These are phyloP conservation scores for Sarcophilus harrisii DNA, from an alignment of 2,797 vertebrate genomes.

Conservation along the genomic window DNA sequence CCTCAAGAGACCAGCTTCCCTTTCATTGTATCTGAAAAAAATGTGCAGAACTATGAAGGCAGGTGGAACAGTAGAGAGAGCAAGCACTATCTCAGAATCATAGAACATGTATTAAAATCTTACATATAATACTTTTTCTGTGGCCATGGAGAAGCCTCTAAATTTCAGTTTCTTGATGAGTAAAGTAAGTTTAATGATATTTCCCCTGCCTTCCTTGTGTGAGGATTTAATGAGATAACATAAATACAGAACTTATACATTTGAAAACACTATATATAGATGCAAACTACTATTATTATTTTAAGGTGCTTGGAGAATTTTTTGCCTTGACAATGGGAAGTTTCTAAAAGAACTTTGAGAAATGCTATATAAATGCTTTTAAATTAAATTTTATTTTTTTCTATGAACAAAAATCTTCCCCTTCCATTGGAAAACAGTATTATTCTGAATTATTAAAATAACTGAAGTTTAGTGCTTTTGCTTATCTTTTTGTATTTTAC, in stretches of 20 bases:
- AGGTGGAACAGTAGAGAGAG: neutral
- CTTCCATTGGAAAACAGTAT: neutral
- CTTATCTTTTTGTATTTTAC: slow-evolving; percentile 16
- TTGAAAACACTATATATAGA: neutral
- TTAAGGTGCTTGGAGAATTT: neutral
- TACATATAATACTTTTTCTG: neutral
- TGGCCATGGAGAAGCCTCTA: neutral
- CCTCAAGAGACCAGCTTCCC: neutral
- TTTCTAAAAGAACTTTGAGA: neutral
- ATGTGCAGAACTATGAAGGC: neutral
- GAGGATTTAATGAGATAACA: neutral
- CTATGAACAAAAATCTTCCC: neutral
- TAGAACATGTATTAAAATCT: neutral
- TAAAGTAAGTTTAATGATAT: neutral
- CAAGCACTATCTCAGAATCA: neutral
- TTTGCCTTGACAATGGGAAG: neutral
- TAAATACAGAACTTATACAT: neutral
- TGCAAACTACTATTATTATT: neutral
- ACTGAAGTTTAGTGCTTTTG: slow-evolving; percentile 12
- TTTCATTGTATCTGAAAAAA: slow-evolving; percentile 20
- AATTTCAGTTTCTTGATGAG: neutral
- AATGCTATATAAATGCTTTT: neutral
- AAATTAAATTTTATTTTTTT: neutral
- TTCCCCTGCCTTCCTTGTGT: neutral
- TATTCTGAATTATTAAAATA: slow-evolving; percentile 37